These are phyloP conservation scores for Thaumetopoea pityocampa DNA, from an alignment of 1,140 invertebrate genomes.

Conservation along the genomic window DNA sequence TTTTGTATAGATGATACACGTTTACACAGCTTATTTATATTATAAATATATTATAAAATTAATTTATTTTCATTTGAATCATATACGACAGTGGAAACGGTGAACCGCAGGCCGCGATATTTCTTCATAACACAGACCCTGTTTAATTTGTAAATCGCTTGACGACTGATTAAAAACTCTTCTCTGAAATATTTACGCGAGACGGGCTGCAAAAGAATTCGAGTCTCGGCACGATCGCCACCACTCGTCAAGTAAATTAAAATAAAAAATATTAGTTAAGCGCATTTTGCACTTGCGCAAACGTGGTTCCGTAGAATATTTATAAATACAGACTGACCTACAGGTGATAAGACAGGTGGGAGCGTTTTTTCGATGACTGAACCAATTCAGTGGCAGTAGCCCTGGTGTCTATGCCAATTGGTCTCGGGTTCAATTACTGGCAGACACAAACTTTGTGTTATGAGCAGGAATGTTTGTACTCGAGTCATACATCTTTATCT, in stretches of 20 bases:
- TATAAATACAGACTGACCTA: too few relatives aligned
- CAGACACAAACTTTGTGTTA: too few relatives aligned
- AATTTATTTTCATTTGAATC: not conserved
- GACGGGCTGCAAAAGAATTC: slow-evolving; percentile 18
- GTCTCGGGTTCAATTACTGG: too few relatives aligned
- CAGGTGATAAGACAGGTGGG: too few relatives aligned
- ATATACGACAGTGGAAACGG: slow-evolving; percentile 36
- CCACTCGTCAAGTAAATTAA: slow-evolving; percentile 17
- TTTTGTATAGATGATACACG: slow-evolving; percentile 2
- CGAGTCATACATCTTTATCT: too few relatives aligned
- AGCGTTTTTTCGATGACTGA: too few relatives aligned
- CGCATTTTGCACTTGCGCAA: slow-evolving; percentile 5
- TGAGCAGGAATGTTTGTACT: too few relatives aligned
- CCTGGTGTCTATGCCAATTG: too few relatives aligned
- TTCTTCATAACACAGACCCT: slow-evolving; percentile 69
- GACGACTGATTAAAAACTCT: slow-evolving; percentile 73
- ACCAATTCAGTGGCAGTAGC: too few relatives aligned
- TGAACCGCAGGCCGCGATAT: slow-evolving; percentile 37
- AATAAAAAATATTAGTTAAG: slow-evolving; percentile 6
- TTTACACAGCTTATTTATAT: not conserved
- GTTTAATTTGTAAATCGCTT: slow-evolving; percentile 75
- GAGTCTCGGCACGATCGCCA: slow-evolving; percentile 10
- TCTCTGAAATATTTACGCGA: slow-evolving; percentile 65
- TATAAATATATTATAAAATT: not conserved
- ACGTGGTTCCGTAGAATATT: slow-evolving; percentile 2